Evolutionary conservation across 1,140 invertebrate species (phyloP).

Genomic region (Heliconius hewitsoni): DNA sequence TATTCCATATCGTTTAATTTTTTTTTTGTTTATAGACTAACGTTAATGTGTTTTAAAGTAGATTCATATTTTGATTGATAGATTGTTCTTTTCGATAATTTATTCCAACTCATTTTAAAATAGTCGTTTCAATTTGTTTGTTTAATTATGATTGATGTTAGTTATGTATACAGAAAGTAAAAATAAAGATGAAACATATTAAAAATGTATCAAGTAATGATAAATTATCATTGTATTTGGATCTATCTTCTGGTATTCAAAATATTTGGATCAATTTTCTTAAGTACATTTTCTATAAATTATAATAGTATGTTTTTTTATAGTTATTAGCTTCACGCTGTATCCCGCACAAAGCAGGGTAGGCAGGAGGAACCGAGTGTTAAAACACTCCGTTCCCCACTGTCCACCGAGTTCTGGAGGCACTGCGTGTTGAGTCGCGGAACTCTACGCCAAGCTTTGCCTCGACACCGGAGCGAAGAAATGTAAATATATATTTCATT

Average conservation of each 20-base stretch:
- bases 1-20: not conserved
- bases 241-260: not conserved
- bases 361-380: no score
- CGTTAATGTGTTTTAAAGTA: slow-evolving; percentile 75
- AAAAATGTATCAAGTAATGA: not conserved
- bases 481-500: no score
- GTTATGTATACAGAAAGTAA: slow-evolving; percentile 22
- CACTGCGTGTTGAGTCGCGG: no score
- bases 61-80: slow-evolving; percentile 76
- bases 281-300: not conserved
- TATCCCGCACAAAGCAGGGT: no score
- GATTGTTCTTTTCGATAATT: slow-evolving; percentile 60
- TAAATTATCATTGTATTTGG: slow-evolving; percentile 4
- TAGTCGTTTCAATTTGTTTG: slow-evolving; percentile 62
- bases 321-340: not conserved
- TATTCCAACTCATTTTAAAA: slow-evolving; percentile 53
- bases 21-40: slow-evolving; percentile 22
- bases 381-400: no score
- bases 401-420: no score
- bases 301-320: not conserved
- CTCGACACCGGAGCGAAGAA: no score
- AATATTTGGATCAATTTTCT: not conserved
- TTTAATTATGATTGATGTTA: slow-evolving; percentile 73
- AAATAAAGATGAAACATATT: slow-evolving; percentile 17
- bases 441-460: no score